These are phyloP conservation scores for Nomada hirtipes DNA, from an alignment of 2,888 invertebrate genomes.

Conservation along the genomic window DNA sequence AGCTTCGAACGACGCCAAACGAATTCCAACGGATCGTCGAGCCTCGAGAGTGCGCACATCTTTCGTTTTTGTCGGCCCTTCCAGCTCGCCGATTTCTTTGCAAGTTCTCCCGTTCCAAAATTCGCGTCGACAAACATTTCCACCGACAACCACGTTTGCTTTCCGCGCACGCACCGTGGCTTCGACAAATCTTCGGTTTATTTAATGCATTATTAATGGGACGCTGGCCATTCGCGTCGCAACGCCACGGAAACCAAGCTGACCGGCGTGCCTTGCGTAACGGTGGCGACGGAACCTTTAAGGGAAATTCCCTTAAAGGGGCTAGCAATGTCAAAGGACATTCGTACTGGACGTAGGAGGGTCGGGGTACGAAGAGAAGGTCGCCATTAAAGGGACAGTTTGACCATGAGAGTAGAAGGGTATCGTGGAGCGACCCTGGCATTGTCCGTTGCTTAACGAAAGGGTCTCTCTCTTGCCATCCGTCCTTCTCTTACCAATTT, in stretches of 20 bases:
- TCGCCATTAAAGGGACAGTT: constrained; percentile 74
- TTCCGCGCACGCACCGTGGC: constrained; percentile 12
- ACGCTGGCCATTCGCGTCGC: constrained; percentile 44
- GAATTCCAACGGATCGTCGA: background rate
- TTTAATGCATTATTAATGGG: constrained; percentile 53
- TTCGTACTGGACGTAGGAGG: constrained; percentile 25
- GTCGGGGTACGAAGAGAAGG: constrained; percentile 15
- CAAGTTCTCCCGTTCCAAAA: background rate
- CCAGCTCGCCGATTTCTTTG: background rate
- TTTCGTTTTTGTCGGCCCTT: background rate
- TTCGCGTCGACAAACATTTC: background rate
- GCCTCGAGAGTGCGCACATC: background rate
- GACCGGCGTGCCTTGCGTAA: constrained; percentile 61
- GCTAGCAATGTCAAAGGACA: constrained; percentile 42
- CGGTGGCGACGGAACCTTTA: constrained; percentile 56
- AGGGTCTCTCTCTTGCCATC: constrained; percentile 34
- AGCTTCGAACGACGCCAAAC: background rate
- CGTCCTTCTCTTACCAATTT: constrained; percentile 43
- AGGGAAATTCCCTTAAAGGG: constrained; percentile 68
- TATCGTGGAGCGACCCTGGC: constrained; percentile 39
- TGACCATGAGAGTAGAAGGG: constrained; percentile 70
- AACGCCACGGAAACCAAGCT: constrained; percentile 10
- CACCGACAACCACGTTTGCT: background rate
- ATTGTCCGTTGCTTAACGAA: constrained; percentile 71
- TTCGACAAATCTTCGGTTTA: constrained; percentile 41